These are phyloP conservation scores for Rhynchomys soricoides DNA, from an alignment of 2,113 vertebrate species.

Conservation along the genomic window DNA sequence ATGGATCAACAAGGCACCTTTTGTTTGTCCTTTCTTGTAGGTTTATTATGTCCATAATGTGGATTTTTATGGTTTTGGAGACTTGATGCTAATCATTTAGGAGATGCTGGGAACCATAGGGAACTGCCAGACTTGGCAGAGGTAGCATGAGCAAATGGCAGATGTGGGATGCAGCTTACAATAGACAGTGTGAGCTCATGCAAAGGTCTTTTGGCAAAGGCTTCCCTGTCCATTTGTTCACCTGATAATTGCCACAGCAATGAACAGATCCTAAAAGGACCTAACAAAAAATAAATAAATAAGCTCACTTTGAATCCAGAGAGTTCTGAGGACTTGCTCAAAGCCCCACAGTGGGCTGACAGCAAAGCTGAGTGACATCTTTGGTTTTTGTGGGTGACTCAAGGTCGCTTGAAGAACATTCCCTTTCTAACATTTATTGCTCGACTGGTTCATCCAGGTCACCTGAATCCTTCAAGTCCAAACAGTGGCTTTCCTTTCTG, in stretches of 20 bases:
- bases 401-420: conserved; percentile 38
- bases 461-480: conserved; percentile 1
- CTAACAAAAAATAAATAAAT: background rate
- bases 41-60: background rate
- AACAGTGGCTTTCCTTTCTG: background rate
- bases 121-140: background rate
- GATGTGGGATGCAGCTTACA: background rate
- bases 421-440: background rate
- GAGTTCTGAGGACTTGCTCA: background rate
- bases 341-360: background rate
- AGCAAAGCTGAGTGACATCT: conserved; percentile 8
- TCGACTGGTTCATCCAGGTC: background rate
- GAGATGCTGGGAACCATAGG: background rate
- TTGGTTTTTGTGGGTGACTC: background rate
- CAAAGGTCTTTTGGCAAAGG: background rate
- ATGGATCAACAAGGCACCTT: background rate
- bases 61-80: background rate
- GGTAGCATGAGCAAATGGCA: background rate
- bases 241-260: background rate
- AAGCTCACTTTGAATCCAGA: background rate
- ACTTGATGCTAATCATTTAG: background rate
- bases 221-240: background rate
- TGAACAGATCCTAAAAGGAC: background rate
- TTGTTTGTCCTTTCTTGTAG: background rate
- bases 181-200: background rate